A percentile compares a stretch with the other conserved stretches of the same genome.
These are phyloP conservation scores for Cephalopholis sonnerati DNA, from an alignment of 2,113 vertebrate genomes.

Conservation along the genomic window DNA sequence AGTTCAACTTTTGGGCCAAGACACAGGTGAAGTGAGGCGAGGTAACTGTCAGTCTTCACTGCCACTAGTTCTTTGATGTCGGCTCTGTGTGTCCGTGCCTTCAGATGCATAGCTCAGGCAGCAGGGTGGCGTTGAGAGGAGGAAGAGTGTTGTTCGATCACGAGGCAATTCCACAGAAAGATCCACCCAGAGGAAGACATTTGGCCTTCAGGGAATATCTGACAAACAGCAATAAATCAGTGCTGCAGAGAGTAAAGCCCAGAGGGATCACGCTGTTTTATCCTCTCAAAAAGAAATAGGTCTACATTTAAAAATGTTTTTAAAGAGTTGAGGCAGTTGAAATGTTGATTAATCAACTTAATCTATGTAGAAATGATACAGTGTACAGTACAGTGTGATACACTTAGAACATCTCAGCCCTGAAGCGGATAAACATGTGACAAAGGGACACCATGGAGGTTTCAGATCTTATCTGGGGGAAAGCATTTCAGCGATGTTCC, in stretches of 20 bases:
- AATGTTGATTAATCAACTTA: neutral
- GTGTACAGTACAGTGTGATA: neutral
- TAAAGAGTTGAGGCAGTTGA: neutral
- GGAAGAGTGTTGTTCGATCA: neutral
- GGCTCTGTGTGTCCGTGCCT: too few relatives aligned
- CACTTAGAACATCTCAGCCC: neutral
- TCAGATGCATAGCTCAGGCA: neutral
- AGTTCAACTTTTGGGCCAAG: too few relatives aligned
- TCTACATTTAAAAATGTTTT: neutral
- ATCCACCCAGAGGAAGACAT: neutral
- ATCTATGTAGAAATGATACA: neutral
- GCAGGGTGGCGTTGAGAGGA: neutral
- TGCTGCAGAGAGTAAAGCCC: neutral
- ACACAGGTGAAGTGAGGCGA: too few relatives aligned
- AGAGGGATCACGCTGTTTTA: neutral
- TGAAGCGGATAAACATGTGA: constrained; percentile 65
- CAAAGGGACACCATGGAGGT: constrained; percentile 7
- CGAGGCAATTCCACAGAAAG: neutral
- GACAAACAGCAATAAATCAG: neutral
- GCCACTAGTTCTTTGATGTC: too few relatives aligned
- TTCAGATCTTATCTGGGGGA: constrained; percentile 69
- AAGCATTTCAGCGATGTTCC: constrained; percentile 59
- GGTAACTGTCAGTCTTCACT: too few relatives aligned
- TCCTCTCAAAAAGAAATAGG: neutral
- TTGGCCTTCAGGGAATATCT: neutral